Conservation (phyloP, 53 echinoderm and acorn worm species). For the Actinopyga echinites region DNA sequence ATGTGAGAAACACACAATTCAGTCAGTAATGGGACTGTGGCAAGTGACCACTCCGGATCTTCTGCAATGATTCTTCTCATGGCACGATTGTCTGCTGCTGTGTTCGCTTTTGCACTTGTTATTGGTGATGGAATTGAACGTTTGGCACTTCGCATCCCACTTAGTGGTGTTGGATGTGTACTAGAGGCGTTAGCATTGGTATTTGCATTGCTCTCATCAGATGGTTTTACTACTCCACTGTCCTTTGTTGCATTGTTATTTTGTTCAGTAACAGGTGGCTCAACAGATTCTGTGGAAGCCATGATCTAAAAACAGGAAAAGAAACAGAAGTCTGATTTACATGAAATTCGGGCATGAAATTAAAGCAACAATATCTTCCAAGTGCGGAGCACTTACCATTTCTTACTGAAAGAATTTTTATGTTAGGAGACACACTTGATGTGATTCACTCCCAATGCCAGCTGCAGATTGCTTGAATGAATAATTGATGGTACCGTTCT, state of each 20-base stretch:
- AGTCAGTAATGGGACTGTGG: constrained; percentile 94
- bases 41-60: constrained; percentile 97
- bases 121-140: constrained; percentile 86
- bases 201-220: constrained; percentile 70
- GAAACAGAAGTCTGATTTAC: no score
- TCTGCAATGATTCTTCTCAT: constrained; percentile 97
- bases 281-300: constrained; percentile 54
- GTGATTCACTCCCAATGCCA: no score
- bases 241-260: constrained; percentile 43
- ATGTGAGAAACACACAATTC: constrained; percentile 92
- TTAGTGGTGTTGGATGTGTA: constrained; percentile 39
- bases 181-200: constrained; percentile 62
- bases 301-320: background rate
- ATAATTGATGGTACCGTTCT: no score
- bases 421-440: no score
- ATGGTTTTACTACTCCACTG: constrained; percentile 8
- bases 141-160: constrained; percentile 59
- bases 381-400: no score
- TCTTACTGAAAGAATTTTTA: no score
- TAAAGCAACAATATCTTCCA: no score
- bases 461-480: no score
- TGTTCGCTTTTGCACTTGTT: constrained; percentile 87
- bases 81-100: constrained; percentile 87
- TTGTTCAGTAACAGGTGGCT: constrained; percentile 84
- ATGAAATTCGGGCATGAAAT: no score